Evolutionary conservation across 1,140 invertebrate genomes (phyloP).

Genomic region (Druon quercuslanigerum): DNA sequence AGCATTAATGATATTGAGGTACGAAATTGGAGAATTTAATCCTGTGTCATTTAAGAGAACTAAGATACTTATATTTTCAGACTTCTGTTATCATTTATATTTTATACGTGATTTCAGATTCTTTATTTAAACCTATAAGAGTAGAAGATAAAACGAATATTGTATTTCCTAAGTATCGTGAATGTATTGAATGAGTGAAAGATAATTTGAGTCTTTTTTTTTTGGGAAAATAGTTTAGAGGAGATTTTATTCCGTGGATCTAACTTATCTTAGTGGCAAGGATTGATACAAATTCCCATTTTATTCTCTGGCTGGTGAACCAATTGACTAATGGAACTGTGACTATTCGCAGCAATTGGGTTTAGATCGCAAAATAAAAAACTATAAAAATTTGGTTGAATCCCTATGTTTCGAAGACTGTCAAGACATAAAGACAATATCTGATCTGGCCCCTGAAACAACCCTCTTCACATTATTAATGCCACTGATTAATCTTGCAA

Average conservation of each 20-base stretch:
- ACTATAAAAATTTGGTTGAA: neutral
- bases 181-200: too few relatives aligned
- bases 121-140: too few relatives aligned
- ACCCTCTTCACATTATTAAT: slow-evolving; percentile 58
- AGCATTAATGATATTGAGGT: slow-evolving; percentile 4
- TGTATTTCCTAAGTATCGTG: too few relatives aligned
- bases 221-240: neutral
- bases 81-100: too few relatives aligned
- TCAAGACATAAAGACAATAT: slow-evolving; percentile 42
- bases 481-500: slow-evolving; percentile 60
- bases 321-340: slow-evolving; percentile 27
- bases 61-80: too few relatives aligned
- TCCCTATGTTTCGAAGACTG: slow-evolving; percentile 36
- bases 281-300: neutral
- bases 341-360: neutral
- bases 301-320: neutral
- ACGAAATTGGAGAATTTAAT: neutral
- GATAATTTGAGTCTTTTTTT: too few relatives aligned
- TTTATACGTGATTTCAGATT: too few relatives aligned
- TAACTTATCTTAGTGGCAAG: neutral
- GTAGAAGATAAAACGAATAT: too few relatives aligned
- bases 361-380: neutral
- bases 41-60: neutral
- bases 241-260: neutral
- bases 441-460: slow-evolving; percentile 44